Evolutionary conservation across 2,888 invertebrate species (phyloP).

Genomic region (Pardosa pseudoannulata): DNA sequence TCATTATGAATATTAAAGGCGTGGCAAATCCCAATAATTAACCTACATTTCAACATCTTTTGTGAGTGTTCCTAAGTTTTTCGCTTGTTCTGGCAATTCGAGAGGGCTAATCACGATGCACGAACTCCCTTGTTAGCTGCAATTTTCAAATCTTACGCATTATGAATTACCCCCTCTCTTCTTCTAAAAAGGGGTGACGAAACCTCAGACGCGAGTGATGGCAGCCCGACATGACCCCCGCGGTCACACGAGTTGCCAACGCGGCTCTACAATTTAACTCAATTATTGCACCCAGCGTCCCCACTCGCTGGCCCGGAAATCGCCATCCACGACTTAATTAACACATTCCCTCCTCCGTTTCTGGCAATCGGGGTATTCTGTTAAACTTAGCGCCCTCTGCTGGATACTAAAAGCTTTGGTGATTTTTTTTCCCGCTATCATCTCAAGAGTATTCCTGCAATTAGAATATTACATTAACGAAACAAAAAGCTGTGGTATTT

Average conservation of each 20-base stretch:
- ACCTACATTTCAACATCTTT: too few species aligned
- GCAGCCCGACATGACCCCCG: slow-evolving; percentile 35
- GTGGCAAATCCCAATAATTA: too few species aligned
- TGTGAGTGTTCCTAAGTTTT: too few species aligned
- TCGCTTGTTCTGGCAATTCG: too few species aligned
- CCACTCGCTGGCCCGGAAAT: slow-evolving; percentile 49
- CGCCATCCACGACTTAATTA: slow-evolving; percentile 57
- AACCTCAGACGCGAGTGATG: slow-evolving; percentile 11
- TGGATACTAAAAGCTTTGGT: background rate
- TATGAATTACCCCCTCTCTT: background rate
- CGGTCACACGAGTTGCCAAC: slow-evolving; percentile 5
- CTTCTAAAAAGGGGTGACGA: background rate
- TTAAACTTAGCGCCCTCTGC: slow-evolving; percentile 50
- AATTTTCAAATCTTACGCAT: background rate
- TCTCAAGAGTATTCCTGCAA: too few species aligned
- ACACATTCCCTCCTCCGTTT: slow-evolving; percentile 36
- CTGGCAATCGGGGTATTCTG: slow-evolving; percentile 45
- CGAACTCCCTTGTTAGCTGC: too few species aligned
- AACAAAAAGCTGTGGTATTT: too few species aligned
- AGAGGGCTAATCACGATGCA: too few species aligned
- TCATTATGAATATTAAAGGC: too few species aligned
- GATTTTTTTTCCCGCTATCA: too few species aligned
- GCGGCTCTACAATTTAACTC: slow-evolving; percentile 60
- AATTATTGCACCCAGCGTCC: slow-evolving; percentile 38
- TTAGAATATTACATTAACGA: too few species aligned